Conservation (phyloP, 1,140 invertebrate genomes). For the Lerema accius region DNA sequence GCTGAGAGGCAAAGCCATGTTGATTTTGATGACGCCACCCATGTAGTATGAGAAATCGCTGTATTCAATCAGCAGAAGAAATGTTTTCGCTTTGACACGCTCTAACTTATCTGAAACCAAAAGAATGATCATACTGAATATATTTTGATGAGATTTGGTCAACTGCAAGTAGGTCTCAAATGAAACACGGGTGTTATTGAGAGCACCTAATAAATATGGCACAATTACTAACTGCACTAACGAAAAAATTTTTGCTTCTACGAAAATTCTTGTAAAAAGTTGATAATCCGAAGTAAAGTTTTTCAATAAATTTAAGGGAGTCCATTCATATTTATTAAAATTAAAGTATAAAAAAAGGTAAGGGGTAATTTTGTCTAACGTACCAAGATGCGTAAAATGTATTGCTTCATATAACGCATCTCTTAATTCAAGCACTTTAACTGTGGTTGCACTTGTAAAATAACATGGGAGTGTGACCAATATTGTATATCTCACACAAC, state of each 20-base stretch:
- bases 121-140: constrained; percentile 10
- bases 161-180: too few species aligned
- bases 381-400: constrained; percentile 44
- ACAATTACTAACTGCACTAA: too few species aligned
- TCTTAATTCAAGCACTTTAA: constrained; percentile 45
- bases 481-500: constrained; percentile 48
- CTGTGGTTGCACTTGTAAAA: constrained; percentile 45
- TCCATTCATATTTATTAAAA: neutral
- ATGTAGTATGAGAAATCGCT: constrained; percentile 58
- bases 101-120: constrained; percentile 51
- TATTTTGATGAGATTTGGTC: too few species aligned
- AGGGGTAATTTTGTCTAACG: neutral
- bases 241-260: too few species aligned
- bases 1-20: constrained; percentile 61
- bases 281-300: too few species aligned
- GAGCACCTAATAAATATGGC: too few species aligned
- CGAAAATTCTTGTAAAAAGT: too few species aligned
- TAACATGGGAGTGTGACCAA: constrained; percentile 50
- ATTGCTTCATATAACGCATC: constrained; percentile 50
- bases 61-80: constrained; percentile 51
- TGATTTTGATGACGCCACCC: constrained; percentile 52
- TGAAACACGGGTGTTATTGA: too few species aligned
- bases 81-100: constrained; percentile 53
- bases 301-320: too few species aligned
- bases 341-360: too few species aligned